These are phyloP conservation scores for Drosophila sp. DNA, from an alignment of 1,140 invertebrate genomes.

Conservation along the genomic window DNA sequence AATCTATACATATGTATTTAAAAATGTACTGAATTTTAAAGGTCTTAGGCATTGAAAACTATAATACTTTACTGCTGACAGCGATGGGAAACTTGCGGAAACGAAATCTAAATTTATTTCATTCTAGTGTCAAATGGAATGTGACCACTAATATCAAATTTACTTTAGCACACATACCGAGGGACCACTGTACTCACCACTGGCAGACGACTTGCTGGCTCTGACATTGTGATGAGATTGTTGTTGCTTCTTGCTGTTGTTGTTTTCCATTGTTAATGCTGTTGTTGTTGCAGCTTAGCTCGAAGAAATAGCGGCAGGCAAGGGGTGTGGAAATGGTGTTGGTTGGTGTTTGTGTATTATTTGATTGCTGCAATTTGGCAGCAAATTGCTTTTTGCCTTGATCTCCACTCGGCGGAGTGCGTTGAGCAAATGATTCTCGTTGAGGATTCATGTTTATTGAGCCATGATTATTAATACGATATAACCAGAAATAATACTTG, in stretches of 20 bases:
- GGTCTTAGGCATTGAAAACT: too few species aligned
- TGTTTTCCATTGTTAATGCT: slow-evolving; percentile 61
- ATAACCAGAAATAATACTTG: slow-evolving; percentile 76
- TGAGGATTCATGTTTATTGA: slow-evolving; percentile 89
- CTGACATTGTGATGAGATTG: slow-evolving; percentile 60
- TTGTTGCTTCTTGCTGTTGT: slow-evolving; percentile 70
- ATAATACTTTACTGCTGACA: too few species aligned
- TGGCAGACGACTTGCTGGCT: slow-evolving; percentile 64
- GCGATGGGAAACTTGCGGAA: too few species aligned
- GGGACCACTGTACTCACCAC: slow-evolving; percentile 48
- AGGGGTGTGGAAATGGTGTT: slow-evolving; percentile 23
- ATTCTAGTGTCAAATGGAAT: too few species aligned
- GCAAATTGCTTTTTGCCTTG: slow-evolving; percentile 81
- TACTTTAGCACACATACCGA: neutral
- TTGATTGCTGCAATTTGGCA: slow-evolving; percentile 56
- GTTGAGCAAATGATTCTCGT: slow-evolving; percentile 84
- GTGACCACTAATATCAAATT: neutral
- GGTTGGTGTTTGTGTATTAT: slow-evolving; percentile 17
- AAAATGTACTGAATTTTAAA: too few species aligned
- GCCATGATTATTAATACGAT: slow-evolving; percentile 86
- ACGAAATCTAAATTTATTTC: too few species aligned
- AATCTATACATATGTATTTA: too few species aligned
- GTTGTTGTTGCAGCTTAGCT: slow-evolving; percentile 40
- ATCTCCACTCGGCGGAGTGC: slow-evolving; percentile 89
- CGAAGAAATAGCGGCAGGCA: slow-evolving; percentile 23